A percentile compares a stretch with the other conserved stretches of the same genome.
Conservation (phyloP, 2,113 vertebrate genomes). For the Ascaphus truei region DNA sequence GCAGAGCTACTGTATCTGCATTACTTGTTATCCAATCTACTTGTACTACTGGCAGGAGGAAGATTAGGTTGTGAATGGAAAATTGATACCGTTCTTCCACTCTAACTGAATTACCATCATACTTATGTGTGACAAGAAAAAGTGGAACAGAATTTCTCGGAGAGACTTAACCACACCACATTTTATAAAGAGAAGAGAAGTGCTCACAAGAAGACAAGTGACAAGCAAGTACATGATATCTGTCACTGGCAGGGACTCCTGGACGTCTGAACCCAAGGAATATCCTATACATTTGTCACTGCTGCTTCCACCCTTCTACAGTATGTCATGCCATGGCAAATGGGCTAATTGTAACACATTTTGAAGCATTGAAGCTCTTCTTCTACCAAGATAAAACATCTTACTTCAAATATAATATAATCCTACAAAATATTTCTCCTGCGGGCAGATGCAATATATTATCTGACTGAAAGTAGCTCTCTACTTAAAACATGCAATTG, state of each 20-base stretch:
- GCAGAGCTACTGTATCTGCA: too few species aligned
- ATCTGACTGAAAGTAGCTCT: too few species aligned
- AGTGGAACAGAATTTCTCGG: too few species aligned
- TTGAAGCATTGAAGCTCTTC: slow-evolving; percentile 33
- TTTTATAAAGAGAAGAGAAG: slow-evolving; percentile 35
- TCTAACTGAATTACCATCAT: too few species aligned
- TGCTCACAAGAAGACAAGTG: slow-evolving; percentile 51
- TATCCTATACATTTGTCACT: slow-evolving; percentile 45
- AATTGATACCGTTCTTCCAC: too few species aligned
- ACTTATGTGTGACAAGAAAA: too few species aligned
- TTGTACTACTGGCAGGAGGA: too few species aligned
- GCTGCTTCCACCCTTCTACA: slow-evolving; percentile 43
- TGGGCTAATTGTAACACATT: slow-evolving; percentile 44
- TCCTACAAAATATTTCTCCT: slow-evolving; percentile 26
- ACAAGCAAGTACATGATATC: slow-evolving; percentile 57
- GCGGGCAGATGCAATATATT: too few species aligned
- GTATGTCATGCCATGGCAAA: slow-evolving; percentile 41
- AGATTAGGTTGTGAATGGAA: too few species aligned
- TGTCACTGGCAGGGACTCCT: slow-evolving; percentile 54
- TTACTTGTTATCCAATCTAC: too few species aligned
- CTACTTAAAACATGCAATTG: too few species aligned
- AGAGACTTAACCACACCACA: too few species aligned
- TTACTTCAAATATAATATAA: slow-evolving; percentile 21
- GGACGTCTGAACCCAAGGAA: slow-evolving; percentile 52
- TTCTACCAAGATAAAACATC: slow-evolving; percentile 17